Percentiles rank a stretch among this genome's conserved stretches.
Evolutionary conservation across 1,140 invertebrate genomes (phyloP).

Genomic region (Panagrolaimus sp.): DNA sequence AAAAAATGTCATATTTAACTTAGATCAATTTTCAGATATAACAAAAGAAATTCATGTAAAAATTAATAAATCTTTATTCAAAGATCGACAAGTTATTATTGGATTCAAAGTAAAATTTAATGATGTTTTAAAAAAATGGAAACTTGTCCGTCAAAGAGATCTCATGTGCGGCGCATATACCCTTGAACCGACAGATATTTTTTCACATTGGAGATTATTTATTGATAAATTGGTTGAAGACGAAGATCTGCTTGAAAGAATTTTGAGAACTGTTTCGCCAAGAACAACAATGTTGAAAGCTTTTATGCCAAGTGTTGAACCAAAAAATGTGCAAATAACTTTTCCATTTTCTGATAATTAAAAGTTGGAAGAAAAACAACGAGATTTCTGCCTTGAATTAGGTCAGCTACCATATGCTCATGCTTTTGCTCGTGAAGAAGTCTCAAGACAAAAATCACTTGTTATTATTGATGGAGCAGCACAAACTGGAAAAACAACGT

Average conservation of each 20-base stretch:
- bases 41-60: background rate
- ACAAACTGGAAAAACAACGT: background rate
- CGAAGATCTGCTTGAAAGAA: background rate
- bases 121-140: background rate
- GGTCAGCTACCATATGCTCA: too few relatives aligned
- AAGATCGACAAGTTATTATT: background rate
- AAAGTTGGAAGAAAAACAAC: too few relatives aligned
- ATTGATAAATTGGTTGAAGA: background rate
- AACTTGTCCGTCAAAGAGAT: background rate
- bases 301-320: too few relatives aligned
- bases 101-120: background rate
- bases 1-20: too few relatives aligned
- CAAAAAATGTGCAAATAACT: too few relatives aligned
- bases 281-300: background rate
- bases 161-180: background rate
- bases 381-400: too few relatives aligned
- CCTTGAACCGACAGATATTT: background rate
- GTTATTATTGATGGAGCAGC: too few relatives aligned
- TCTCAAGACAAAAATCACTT: too few relatives aligned
- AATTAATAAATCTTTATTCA: background rate
- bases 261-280: background rate
- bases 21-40: too few relatives aligned
- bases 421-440: too few relatives aligned
- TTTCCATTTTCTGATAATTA: too few relatives aligned
- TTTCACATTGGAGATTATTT: background rate